Percentiles rank a stretch among this genome's conserved stretches.
Evolutionary conservation across 2,888 invertebrate species (phyloP).

Genomic region (Eristalis pertinax): DNA sequence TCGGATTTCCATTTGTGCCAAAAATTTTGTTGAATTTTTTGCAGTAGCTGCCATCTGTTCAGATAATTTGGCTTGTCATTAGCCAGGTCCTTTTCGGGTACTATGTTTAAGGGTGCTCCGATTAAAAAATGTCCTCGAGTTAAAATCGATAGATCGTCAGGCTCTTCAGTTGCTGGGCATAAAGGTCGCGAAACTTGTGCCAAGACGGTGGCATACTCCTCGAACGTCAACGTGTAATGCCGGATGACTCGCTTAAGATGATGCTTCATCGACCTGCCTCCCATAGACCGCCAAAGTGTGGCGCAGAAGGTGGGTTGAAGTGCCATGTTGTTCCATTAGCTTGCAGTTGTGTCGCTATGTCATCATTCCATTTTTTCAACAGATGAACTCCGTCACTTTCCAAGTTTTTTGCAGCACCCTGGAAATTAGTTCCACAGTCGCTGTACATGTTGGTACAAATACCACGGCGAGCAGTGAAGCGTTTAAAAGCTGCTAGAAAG

Average conservation of each 20-base stretch:
- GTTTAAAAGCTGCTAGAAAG: too few relatives aligned
- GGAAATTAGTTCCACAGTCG: background rate
- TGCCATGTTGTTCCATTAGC: conserved; percentile 18
- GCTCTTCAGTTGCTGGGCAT: too few relatives aligned
- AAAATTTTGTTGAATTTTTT: conserved; percentile 15
- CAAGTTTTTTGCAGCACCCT: background rate
- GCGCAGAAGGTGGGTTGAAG: conserved; percentile 35
- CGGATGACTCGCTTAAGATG: too few relatives aligned
- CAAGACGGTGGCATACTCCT: too few relatives aligned
- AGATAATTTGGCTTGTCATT: conserved; percentile 4
- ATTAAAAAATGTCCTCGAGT: conserved; percentile 37
- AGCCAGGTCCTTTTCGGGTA: conserved; percentile 30
- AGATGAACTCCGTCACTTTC: background rate
- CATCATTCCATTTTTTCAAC: conserved; percentile 13
- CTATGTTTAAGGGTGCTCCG: conserved; percentile 21
- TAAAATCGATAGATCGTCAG: too few relatives aligned
- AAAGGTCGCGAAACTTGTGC: too few relatives aligned
- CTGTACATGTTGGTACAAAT: background rate
- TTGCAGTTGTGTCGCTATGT: conserved; percentile 4
- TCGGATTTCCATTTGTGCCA: conserved; percentile 29
- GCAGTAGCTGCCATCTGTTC: conserved; percentile 29
- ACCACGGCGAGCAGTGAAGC: background rate
- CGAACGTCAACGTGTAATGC: too few relatives aligned
- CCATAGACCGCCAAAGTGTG: conserved; percentile 19
- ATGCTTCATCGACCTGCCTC: conserved; percentile 9